Evolutionary conservation across 2,888 invertebrate species (phyloP).

Genomic region (Chydorus sphaericus): DNA sequence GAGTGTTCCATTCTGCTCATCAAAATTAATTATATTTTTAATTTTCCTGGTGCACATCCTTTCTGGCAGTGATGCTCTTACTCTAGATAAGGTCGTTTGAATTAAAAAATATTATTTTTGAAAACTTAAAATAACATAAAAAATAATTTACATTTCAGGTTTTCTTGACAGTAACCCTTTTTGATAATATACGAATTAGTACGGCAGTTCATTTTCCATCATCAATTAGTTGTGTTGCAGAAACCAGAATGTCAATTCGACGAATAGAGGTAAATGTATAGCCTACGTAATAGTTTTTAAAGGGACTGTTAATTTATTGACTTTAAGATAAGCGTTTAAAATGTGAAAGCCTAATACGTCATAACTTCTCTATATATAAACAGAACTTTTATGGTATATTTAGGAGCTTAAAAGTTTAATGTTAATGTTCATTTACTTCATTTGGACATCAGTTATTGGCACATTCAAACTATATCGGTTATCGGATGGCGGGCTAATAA

Average conservation of each 20-base stretch:
- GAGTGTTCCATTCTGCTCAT: conserved; percentile 31
- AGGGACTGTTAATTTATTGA: too few relatives aligned
- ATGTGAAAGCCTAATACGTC: too few relatives aligned
- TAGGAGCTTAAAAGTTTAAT: neutral
- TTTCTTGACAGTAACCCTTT: conserved; percentile 79
- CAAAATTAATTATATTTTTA: conserved; percentile 31
- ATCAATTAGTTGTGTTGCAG: conserved; percentile 63
- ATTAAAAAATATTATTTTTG: too few relatives aligned
- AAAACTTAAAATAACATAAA: conserved; percentile 12
- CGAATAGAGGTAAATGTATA: conserved; percentile 42
- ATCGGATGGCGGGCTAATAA: too few relatives aligned
- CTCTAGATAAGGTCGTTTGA: conserved; percentile 24
- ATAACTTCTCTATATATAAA: too few relatives aligned
- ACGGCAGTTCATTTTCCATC: conserved; percentile 70
- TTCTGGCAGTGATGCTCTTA: conserved; percentile 26
- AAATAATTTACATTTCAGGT: too few relatives aligned
- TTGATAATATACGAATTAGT: conserved; percentile 50
- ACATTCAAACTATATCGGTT: too few relatives aligned
- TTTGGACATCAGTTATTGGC: too few relatives aligned
- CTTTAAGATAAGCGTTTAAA: too few relatives aligned
- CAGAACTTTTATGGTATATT: too few relatives aligned
- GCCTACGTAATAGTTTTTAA: too few relatives aligned
- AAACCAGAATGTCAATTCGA: conserved; percentile 57
- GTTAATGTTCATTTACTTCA: conserved; percentile 16
- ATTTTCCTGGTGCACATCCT: conserved; percentile 28